These are phyloP conservation scores for Hirtodrosophila trivittata DNA, from an alignment of 2,888 invertebrate genomes.

Conservation along the genomic window DNA sequence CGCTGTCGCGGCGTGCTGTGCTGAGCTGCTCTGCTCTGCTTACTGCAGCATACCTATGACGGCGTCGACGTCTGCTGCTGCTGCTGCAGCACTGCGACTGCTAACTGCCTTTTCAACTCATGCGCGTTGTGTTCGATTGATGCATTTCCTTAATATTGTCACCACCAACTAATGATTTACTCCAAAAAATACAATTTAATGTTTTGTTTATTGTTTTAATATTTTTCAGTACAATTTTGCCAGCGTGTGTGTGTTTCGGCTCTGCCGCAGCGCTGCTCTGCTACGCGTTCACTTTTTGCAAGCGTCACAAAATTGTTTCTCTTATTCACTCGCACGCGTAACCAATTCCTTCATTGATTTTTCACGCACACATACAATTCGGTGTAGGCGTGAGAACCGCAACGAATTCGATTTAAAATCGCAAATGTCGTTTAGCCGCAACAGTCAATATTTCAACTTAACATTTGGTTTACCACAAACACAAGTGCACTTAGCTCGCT, in stretches of 20 bases:
- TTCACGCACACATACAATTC: constrained; percentile 43
- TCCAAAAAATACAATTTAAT: constrained; percentile 37
- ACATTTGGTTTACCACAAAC: constrained; percentile 80
- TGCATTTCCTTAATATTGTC: constrained; percentile 50
- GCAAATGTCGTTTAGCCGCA: constrained; percentile 35
- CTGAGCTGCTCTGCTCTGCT: constrained; percentile 34
- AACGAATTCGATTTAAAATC: constrained; percentile 24
- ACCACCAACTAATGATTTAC: constrained; percentile 36
- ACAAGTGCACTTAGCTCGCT: constrained; percentile 59
- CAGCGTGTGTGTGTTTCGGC: constrained; percentile 22
- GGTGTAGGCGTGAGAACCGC: constrained; percentile 25
- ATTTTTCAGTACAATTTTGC: constrained; percentile 37
- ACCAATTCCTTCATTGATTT: constrained; percentile 57
- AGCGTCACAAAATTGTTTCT: constrained; percentile 47
- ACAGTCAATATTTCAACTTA: constrained; percentile 75
- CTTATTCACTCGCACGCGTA: constrained; percentile 61
- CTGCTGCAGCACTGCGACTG: constrained; percentile 42
- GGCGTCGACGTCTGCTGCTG: constrained; percentile 41
- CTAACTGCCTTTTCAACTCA: constrained; percentile 49
- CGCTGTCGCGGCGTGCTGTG: constrained; percentile 44
- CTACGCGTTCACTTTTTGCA: constrained; percentile 59
- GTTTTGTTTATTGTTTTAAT: constrained; percentile 33
- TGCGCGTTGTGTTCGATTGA: constrained; percentile 35
- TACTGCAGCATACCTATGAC: constrained; percentile 54
- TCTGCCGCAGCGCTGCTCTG: constrained; percentile 39